Percentiles rank a stretch among this genome's conserved stretches.
phyloP scores from a whole-genome alignment of 2,888 invertebrate species.

The Aphidoletes aphidimyza region DNA sequence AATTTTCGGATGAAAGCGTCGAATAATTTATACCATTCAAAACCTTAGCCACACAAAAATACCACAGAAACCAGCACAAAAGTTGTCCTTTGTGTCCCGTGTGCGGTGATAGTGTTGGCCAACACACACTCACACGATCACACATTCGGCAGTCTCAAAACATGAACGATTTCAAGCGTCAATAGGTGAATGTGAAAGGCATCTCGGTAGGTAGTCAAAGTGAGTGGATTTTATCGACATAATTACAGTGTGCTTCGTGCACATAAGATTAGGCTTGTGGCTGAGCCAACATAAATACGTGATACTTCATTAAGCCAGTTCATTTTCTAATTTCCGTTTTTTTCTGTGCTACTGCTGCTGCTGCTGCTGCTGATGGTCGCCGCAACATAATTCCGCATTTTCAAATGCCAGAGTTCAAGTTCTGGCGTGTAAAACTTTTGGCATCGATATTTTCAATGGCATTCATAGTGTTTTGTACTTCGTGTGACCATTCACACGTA shows the following conservation, averaged over 20 bases:
- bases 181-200: not conserved
- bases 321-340: constrained; percentile 48
- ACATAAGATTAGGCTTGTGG: constrained; percentile 16
- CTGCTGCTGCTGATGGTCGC: no score
- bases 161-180: no score
- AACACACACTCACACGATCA: not conserved
- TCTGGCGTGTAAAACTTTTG: not conserved
- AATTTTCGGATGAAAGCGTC: constrained; percentile 16
- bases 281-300: not conserved
- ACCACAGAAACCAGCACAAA: constrained; percentile 36
- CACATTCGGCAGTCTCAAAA: no score
- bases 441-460: not conserved
- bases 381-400: no score
- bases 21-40: constrained; percentile 41
- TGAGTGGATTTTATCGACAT: constrained; percentile 20
- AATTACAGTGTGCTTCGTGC: not conserved
- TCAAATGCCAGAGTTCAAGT: not conserved
- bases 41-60: constrained; percentile 4
- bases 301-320: constrained; percentile 49
- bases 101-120: no score
- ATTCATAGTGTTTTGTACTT: not conserved
- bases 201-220: constrained; percentile 25
- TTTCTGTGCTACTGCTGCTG: no score
- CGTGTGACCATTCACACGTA: constrained; percentile 7
- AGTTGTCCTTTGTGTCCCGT: constrained; percentile 17